These are phyloP conservation scores for Pharmacophagus antenor DNA, from an alignment of 2,888 invertebrate genomes.

Conservation along the genomic window DNA sequence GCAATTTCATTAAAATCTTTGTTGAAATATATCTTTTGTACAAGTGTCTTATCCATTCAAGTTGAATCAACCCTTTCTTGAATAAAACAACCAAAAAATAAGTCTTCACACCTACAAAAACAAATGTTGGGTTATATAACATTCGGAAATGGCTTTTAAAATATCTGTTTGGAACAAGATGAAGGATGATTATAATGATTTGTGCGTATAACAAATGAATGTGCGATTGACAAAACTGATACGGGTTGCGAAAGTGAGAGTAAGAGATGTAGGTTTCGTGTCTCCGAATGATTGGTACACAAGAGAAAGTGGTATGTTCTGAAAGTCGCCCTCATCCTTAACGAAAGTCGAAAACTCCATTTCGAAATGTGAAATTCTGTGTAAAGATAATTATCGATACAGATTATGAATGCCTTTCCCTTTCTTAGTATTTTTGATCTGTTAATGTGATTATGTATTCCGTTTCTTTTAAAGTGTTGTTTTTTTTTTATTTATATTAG, in stretches of 20 bases:
- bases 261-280: slow-evolving; percentile 21
- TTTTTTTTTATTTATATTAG: too few relatives aligned
- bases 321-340: slow-evolving; percentile 29
- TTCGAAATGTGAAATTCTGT: slow-evolving; percentile 23
- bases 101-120: neutral
- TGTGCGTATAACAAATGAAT: slow-evolving; percentile 19
- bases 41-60: too few relatives aligned
- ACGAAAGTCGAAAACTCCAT: slow-evolving; percentile 25
- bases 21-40: too few relatives aligned
- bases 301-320: slow-evolving; percentile 28
- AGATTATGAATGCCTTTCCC: slow-evolving; percentile 9
- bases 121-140: too few relatives aligned
- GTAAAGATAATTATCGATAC: slow-evolving; percentile 13
- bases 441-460: neutral
- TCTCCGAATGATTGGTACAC: slow-evolving; percentile 27
- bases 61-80: too few relatives aligned
- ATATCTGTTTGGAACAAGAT: neutral
- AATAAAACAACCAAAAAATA: neutral
- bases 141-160: neutral
- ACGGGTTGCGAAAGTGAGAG: slow-evolving; percentile 28
- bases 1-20: too few relatives aligned
- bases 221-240: slow-evolving; percentile 27
- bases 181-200: neutral
- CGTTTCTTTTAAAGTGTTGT: neutral
- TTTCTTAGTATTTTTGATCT: neutral